Conservation (phyloP, 1,140 invertebrate species). For the Magallana ariakensis region DNA sequence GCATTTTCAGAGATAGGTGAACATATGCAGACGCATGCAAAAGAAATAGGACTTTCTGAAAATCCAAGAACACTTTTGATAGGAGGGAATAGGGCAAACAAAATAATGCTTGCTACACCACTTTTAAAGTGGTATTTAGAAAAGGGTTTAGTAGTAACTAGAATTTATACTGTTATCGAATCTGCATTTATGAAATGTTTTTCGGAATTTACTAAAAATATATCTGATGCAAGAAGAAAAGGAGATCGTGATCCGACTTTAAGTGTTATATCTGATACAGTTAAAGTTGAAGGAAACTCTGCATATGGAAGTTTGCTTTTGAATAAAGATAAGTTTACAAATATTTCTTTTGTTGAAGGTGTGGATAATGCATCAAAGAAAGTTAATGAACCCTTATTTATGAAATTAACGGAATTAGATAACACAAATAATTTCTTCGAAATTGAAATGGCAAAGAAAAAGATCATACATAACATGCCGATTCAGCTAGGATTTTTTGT, state of each 20-base stretch:
- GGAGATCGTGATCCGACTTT: not conserved
- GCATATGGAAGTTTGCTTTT: slow-evolving; percentile 7
- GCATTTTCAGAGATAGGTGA: not conserved
- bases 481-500: slow-evolving; percentile 60
- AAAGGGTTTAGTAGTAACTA: slow-evolving; percentile 57
- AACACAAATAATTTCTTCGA: not conserved
- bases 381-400: not conserved
- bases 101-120: slow-evolving; percentile 60
- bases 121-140: slow-evolving; percentile 61
- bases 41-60: slow-evolving; percentile 43
- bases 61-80: slow-evolving; percentile 55
- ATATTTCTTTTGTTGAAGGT: not conserved
- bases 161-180: slow-evolving; percentile 63
- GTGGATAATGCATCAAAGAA: not conserved
- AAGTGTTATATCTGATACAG: not conserved
- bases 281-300: slow-evolving; percentile 3
- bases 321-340: not conserved
- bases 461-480: slow-evolving; percentile 35
- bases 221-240: slow-evolving; percentile 43
- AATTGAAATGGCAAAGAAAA: not conserved
- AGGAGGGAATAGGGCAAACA: slow-evolving; percentile 52
- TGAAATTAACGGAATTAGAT: not conserved
- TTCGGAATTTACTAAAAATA: slow-evolving; percentile 50
- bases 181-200: slow-evolving; percentile 51
- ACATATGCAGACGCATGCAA: not conserved